Percentiles rank a stretch among this genome's conserved stretches.
phyloP scores from a whole-genome alignment of 2,888 invertebrate genomes.

The Hipparchia semele region DNA sequence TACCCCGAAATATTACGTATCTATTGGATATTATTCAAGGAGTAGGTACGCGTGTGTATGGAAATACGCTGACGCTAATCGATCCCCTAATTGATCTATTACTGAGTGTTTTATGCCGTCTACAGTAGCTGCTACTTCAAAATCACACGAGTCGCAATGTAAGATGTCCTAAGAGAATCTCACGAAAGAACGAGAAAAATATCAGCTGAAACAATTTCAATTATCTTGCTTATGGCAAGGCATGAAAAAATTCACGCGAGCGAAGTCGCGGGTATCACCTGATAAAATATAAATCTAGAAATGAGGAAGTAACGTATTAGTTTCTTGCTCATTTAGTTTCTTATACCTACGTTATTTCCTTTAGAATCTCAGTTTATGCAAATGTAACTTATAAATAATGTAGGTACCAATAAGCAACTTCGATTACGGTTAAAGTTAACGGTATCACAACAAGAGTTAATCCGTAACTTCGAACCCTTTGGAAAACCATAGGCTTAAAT shows the following conservation, averaged over 20 bases:
- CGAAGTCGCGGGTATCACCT: too few relatives aligned
- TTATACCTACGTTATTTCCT: neutral
- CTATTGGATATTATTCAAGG: too few relatives aligned
- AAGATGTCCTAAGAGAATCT: neutral
- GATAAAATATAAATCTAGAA: neutral
- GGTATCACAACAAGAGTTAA: slow-evolving; percentile 34
- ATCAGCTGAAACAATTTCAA: neutral
- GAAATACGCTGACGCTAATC: neutral
- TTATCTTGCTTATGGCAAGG: neutral
- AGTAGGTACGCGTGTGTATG: too few relatives aligned
- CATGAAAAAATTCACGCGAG: neutral
- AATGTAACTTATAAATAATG: slow-evolving; percentile 22
- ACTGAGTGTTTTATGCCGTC: neutral
- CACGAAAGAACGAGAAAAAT: neutral
- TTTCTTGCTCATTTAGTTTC: neutral
- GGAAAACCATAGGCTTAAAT: slow-evolving; percentile 32
- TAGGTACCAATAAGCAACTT: slow-evolving; percentile 18
- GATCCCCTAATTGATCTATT: neutral
- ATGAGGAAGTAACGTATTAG: neutral
- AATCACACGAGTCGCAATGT: neutral
- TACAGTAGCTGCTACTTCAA: neutral
- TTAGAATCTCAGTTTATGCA: slow-evolving; percentile 14
- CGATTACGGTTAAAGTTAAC: slow-evolving; percentile 34
- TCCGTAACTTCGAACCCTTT: slow-evolving; percentile 31
- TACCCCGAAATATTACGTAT: neutral